phyloP scores from a whole-genome alignment of 1,140 invertebrate species.

The Thaumatotibia leucotreta region DNA sequence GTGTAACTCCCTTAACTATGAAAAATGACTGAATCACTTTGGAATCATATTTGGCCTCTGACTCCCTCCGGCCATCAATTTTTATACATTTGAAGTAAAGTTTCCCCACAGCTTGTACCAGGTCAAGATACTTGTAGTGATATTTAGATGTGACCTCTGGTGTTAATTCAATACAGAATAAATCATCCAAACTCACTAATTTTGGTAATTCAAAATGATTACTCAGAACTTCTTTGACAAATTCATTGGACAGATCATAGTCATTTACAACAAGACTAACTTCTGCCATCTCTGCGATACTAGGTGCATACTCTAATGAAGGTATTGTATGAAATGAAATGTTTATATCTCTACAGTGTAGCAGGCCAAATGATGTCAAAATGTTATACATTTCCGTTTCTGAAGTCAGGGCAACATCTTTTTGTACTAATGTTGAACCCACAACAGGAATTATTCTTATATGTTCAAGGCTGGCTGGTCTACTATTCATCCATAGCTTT shows the following conservation, averaged over 20 bases:
- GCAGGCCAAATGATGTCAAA: constrained; percentile 42
- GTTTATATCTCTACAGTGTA: constrained; percentile 30
- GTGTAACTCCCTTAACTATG: constrained; percentile 65
- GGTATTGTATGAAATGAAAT: constrained; percentile 53
- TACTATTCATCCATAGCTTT: constrained; percentile 40
- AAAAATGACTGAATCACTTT: constrained; percentile 53
- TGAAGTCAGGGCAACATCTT: constrained; percentile 41
- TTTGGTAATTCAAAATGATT: constrained; percentile 70
- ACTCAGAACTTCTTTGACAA: constrained; percentile 61
- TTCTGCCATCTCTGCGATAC: constrained; percentile 58
- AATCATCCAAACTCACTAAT: constrained; percentile 58
- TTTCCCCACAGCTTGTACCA: constrained; percentile 49
- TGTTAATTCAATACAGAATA: constrained; percentile 60
- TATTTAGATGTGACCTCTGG: constrained; percentile 57
- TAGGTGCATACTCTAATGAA: constrained; percentile 52
- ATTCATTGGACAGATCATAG: constrained; percentile 63
- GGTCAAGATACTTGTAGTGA: constrained; percentile 66
- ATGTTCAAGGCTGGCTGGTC: constrained; percentile 29
- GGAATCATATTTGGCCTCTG: constrained; percentile 15
- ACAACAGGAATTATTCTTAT: constrained; percentile 58
- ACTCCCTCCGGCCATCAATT: constrained; percentile 20
- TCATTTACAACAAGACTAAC: constrained; percentile 58
- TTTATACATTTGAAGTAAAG: constrained; percentile 68
- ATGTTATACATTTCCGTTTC: constrained; percentile 60
- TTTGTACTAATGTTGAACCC: constrained; percentile 44